These are phyloP conservation scores for Squalus acanthias DNA, from an alignment of 2,797 vertebrate species.

Conservation along the genomic window DNA sequence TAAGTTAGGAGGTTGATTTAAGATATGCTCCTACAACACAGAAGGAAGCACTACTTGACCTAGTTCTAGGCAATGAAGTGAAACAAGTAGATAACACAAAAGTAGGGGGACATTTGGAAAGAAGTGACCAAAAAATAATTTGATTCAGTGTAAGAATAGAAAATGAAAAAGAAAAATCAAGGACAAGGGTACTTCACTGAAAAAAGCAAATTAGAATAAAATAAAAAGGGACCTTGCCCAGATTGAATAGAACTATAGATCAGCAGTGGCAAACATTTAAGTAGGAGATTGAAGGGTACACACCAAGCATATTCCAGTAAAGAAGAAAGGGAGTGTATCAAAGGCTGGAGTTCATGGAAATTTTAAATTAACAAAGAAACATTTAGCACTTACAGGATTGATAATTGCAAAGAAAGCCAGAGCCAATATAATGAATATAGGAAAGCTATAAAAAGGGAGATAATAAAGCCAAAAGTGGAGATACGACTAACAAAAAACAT, in stretches of 20 bases:
- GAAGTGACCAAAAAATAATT: background rate
- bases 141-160: background rate
- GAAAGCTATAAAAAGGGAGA: background rate
- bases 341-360: background rate
- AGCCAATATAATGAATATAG: background rate
- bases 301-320: background rate
- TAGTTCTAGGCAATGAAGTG: background rate
- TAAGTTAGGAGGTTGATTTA: no score
- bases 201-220: background rate
- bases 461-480: background rate
- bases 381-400: background rate
- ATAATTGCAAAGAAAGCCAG: background rate
- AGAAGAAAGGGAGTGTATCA: background rate
- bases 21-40: no score
- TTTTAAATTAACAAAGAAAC: background rate
- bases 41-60: background rate
- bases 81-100: background rate
- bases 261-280: background rate
- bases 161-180: background rate
- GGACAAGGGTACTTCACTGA: background rate
- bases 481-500: background rate
- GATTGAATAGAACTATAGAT: background rate
- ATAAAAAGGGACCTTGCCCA: background rate
- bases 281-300: background rate
- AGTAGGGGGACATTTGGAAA: background rate